Percentiles rank a stretch among this genome's conserved stretches.
Conservation (phyloP, 2,888 invertebrate species). For the Diogma glabrata region DNA sequence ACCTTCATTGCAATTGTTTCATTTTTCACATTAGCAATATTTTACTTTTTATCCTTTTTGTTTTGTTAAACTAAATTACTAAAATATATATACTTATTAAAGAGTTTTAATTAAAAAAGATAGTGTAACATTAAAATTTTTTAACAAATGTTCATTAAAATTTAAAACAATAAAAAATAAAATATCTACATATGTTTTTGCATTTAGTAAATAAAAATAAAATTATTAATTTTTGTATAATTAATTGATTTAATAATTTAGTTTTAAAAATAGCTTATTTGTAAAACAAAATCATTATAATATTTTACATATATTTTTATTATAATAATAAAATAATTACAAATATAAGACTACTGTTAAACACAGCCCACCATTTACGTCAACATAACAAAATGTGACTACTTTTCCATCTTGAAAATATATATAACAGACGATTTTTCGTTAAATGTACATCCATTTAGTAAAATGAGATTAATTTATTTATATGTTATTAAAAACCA, state of each 20-base stretch:
- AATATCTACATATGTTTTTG: conserved; percentile 7
- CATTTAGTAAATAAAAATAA: conserved; percentile 24
- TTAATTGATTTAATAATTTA: conserved; percentile 26
- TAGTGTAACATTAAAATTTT: background rate
- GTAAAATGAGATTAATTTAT: too few species aligned
- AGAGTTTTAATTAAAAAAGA: too few species aligned
- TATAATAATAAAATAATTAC: conserved; percentile 12
- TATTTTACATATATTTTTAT: conserved; percentile 15
- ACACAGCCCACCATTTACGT: conserved; percentile 13
- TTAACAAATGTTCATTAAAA: background rate
- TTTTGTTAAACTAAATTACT: too few species aligned
- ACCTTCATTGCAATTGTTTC: too few species aligned
- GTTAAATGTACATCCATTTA: too few species aligned
- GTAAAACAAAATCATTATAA: conserved; percentile 20
- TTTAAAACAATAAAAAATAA: conserved; percentile 7
- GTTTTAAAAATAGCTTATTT: conserved; percentile 15
- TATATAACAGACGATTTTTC: too few species aligned
- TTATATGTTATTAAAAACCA: too few species aligned
- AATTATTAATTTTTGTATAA: conserved; percentile 28
- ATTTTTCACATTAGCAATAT: too few species aligned
- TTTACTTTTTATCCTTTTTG: too few species aligned
- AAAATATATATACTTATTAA: too few species aligned
- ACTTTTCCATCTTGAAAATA: too few species aligned
- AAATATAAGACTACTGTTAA: conserved; percentile 13
- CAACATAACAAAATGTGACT: too few species aligned